A percentile compares a stretch with the other conserved stretches of the same genome.
Evolutionary conservation across 2,888 invertebrate genomes (phyloP).

Genomic region (Sthenelais limicola): DNA sequence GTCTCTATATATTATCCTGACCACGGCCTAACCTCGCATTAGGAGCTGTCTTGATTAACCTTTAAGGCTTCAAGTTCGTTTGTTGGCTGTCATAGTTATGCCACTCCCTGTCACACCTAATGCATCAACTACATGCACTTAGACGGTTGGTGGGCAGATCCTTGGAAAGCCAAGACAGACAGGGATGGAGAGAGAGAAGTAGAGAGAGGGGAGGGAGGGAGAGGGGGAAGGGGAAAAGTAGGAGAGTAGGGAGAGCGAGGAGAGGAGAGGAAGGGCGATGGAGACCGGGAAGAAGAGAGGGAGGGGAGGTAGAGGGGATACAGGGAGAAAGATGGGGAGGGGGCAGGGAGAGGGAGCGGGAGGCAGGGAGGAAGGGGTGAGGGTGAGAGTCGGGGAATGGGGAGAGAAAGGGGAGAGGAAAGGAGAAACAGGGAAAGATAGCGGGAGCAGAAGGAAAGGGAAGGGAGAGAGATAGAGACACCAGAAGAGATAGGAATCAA

Average conservation of each 20-base stretch:
- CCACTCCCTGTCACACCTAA: no score
- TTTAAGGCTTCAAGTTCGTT: no score
- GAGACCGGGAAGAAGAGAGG: background rate
- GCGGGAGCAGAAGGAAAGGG: no score
- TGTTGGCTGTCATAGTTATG: no score
- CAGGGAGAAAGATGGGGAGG: background rate
- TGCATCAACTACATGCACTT: no score
- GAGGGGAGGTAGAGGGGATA: background rate
- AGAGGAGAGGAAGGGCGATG: background rate
- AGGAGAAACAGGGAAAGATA: no score
- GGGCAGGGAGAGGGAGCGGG: background rate
- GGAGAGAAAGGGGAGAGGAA: background rate
- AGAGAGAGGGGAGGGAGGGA: background rate
- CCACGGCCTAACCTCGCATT: no score
- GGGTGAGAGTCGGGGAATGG: background rate
- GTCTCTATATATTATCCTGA: no score
- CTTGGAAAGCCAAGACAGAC: background rate
- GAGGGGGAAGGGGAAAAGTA: background rate
- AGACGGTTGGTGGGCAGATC: no score
- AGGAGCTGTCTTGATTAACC: no score
- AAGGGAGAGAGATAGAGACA: no score
- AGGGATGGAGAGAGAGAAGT: background rate
- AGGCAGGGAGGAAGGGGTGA: background rate
- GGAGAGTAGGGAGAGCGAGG: background rate
- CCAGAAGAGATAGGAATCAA: no score